Evolutionary conservation across 2,797 vertebrate species (phyloP), one percentile per base, ranked within the genome.

Genomic region (Propithecus deckenii): DNA sequence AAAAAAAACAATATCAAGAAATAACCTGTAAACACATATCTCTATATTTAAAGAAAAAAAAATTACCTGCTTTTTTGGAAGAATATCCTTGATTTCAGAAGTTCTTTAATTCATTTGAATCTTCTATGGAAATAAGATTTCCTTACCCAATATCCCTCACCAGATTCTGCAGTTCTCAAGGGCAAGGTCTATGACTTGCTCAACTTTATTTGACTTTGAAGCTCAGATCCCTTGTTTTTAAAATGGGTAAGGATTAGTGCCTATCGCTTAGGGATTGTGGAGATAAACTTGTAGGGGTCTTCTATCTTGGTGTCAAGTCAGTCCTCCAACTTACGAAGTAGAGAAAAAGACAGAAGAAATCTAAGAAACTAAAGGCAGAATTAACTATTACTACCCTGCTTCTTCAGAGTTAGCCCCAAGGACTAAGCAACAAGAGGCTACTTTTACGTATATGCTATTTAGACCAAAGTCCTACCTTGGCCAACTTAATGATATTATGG

Each of bases 261-360:
- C n/a, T 81, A 43, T 55, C 48, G 50, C 41, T 84, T 20, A 59
- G 23, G 2, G 14, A 43, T 13, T 93, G 4, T 86, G 15, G 61
- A 79, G 38, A 93, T 91, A 41, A 97, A 83, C 15, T 81, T 32
- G 50, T 20, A 71, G n/a, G 83, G 28, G 50, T 1, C 18, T 69
- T 23, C 35, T 76, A 67, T 74, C 72, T 84, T 30, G 3, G n/a
- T 43, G 28, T 81, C 74, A 87, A 97, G 11, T 80, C 43, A 90
- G 15, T 89, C 43, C 55, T 83, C 41, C 95, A 96, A 96, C 32
- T 97, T 87, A 91, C 2, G 50, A 72, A 71, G 41, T 92, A 59
- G 35, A 94, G 55, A 92, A 95, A 89, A 86, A 20, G 25, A 32
- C 7, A 96, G 41, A 69, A 92, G 52, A 86, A 92, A 57, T 75